Base-by-base conservation (phyloP, 2,113 vertebrate genomes). In the Hippolais icterina region DNA sequence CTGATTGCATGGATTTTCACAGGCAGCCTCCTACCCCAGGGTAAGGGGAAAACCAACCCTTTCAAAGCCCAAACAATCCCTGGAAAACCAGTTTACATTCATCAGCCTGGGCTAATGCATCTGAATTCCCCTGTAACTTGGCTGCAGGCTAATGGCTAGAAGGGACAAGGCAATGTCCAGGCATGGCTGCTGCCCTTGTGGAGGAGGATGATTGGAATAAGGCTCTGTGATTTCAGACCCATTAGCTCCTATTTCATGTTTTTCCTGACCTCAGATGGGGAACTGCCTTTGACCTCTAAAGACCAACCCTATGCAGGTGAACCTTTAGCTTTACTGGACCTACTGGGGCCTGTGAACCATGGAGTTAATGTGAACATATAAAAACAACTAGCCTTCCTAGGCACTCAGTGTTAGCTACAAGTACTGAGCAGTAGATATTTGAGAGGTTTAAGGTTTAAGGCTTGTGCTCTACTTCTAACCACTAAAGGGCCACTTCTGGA, bases 401-500 rank as follows among this genome's bases (percentile, higher is more conserved):
- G 87, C 82, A 97, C 93, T 95, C 88, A 89, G 53, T 85, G 56
- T 94, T 74, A 96, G 89, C 84, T 78, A 83, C 93, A 91, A 74
- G 83, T 72, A 93, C 31, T 92, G 81, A 95, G 66, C 79, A 87
- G 76, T 80, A 92, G 59, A 37, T 94, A 64, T 90, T 96, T 87
- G 87, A 85, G 87, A 95, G 75, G 80, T 88, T 93, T 89, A 76
- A 88, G 72, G 77, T 93, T 93, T 96, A 96, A 93, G 90, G 94
- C 89, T 97, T 97, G 97, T 97, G 97, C 97, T 97, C 93, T 97
- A 79, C 69, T 96, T 97, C 96, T 97, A 97, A 97, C 95, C 96
- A 95, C 91, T 85, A 42, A 93, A 80, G 75, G 87, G 72, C 69
- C 83, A 84, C 76, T 78, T 94, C 70, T 83, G 66, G 64, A 49